A percentile compares a stretch with the other conserved stretches of the same genome.
Evolutionary conservation across 1,140 invertebrate species (phyloP).

Genomic region (Pogonus chalceus): DNA sequence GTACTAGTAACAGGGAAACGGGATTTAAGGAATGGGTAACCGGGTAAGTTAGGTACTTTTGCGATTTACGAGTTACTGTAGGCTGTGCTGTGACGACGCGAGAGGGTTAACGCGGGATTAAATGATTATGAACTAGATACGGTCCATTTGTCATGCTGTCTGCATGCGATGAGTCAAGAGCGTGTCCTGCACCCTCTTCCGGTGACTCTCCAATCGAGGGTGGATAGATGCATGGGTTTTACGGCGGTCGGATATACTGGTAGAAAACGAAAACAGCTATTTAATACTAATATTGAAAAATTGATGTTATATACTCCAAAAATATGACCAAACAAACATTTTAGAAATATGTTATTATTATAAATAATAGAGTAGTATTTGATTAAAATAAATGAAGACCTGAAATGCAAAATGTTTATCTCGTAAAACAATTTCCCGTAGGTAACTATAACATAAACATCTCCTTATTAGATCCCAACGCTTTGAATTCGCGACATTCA

Average conservation of each 20-base stretch:
- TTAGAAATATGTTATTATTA: no score
- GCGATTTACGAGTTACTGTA: not conserved
- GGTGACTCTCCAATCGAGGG: not conserved
- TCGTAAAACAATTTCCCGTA: no score
- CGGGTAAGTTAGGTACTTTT: not conserved
- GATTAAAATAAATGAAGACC: no score
- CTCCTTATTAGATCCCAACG: not conserved
- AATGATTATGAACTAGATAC: constrained; percentile 31
- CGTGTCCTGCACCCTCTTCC: not conserved
- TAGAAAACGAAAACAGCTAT: no score
- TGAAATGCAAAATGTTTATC: no score
- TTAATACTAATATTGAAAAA: no score
- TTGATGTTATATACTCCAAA: no score
- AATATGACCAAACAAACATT: no score
- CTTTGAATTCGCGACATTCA: not conserved
- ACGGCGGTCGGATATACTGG: not conserved
- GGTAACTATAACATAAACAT: no score
- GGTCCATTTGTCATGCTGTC: constrained; percentile 30
- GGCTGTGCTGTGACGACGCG: constrained; percentile 22
- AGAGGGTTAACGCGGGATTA: constrained; percentile 30
- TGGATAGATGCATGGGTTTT: not conserved
- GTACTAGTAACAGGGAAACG: no score
- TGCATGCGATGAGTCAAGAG: constrained; percentile 13
- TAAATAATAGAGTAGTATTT: no score
- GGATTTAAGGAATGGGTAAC: no score